Evolutionary conservation across 2,797 vertebrate genomes (phyloP).

Genomic region (Monodelphis domestica): DNA sequence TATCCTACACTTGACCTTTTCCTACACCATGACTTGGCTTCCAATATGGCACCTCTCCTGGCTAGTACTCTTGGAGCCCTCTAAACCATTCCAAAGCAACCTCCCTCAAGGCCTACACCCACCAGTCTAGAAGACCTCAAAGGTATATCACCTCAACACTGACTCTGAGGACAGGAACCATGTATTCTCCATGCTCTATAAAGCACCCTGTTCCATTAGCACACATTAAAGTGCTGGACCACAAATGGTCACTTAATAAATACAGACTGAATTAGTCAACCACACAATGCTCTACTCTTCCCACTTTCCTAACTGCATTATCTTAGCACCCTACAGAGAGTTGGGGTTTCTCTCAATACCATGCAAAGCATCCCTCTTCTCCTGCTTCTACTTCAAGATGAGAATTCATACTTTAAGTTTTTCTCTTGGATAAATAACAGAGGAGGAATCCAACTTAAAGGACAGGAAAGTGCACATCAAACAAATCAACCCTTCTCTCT

Average conservation of each 20-base stretch:
- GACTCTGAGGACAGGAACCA: background rate
- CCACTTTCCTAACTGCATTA: conserved; percentile 8
- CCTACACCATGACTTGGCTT: background rate
- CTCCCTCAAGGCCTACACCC: background rate
- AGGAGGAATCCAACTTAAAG: conserved; percentile 38
- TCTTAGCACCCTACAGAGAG: conserved; percentile 17
- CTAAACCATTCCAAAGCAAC: background rate
- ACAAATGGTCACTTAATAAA: background rate
- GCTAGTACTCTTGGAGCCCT: background rate
- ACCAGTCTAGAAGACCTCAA: background rate
- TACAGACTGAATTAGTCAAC: background rate
- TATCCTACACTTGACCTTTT: background rate
- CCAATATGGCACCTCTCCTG: background rate
- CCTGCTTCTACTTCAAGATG: background rate
- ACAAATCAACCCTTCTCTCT: conserved; percentile 6
- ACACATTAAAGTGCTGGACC: background rate
- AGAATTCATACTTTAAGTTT: conserved; percentile 21
- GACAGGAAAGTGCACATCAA: conserved; percentile 28
- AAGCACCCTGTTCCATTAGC: background rate
- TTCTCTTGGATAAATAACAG: conserved; percentile 43
- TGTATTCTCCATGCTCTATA: background rate
- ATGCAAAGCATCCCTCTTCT: background rate
- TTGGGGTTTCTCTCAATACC: background rate
- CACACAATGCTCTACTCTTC: background rate
- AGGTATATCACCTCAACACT: background rate